Conservation (phyloP, 2,113 vertebrate species). For the Engystomops pustulosus region DNA sequence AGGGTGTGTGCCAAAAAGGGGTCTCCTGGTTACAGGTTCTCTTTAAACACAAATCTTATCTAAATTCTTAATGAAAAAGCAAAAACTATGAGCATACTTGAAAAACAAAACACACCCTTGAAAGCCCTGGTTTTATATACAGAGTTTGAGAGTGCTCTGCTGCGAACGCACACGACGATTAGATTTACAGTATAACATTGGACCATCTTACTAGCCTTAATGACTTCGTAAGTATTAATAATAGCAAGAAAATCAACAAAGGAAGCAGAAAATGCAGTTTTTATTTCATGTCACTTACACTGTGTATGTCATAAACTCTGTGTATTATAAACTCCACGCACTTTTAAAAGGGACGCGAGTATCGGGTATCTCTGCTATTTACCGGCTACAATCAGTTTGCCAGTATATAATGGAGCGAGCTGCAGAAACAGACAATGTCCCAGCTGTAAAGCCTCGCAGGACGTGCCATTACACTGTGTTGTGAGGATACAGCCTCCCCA, state of each 20-base stretch:
- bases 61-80: no score
- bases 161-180: no score
- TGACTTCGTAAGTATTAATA: not conserved
- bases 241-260: not conserved
- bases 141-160: no score
- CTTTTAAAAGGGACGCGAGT: not conserved
- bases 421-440: conserved; percentile 27
- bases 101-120: no score
- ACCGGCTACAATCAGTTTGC: conserved; percentile 36
- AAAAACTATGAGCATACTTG: no score
- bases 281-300: not conserved
- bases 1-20: no score
- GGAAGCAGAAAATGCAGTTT: not conserved
- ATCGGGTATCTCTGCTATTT: not conserved
- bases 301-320: not conserved
- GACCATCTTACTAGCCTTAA: not conserved
- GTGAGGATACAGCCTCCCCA: conserved; percentile 26
- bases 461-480: not conserved
- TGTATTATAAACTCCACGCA: not conserved
- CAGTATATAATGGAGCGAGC: not conserved
- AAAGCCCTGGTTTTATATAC: no score
- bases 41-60: no score
- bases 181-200: no score
- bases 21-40: no score
- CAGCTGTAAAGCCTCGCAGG: conserved; percentile 41